Percentiles rank a stretch among this genome's conserved stretches.
These are phyloP conservation scores for Lepus oiostolus DNA, from an alignment of 2,797 vertebrate species.

Conservation along the genomic window DNA sequence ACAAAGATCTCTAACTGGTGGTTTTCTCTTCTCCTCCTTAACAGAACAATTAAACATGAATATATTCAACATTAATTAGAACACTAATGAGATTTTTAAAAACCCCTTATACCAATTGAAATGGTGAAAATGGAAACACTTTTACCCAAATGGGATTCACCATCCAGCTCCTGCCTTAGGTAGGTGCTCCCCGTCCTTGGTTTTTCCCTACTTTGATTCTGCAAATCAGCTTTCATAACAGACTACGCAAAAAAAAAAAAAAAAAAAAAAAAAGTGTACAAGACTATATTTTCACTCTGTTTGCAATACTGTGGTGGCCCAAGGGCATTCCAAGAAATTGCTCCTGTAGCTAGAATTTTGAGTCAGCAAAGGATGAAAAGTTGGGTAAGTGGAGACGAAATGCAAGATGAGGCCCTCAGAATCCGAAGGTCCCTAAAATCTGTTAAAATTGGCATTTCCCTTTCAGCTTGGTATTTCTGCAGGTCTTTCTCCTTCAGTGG, in stretches of 20 bases:
- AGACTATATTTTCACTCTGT: neutral
- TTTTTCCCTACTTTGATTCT: neutral
- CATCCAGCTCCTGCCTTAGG: neutral
- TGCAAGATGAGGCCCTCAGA: neutral
- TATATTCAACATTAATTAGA: neutral
- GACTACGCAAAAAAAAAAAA: neutral
- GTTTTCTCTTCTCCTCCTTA: conserved; percentile 43
- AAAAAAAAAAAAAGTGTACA: neutral
- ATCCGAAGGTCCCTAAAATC: neutral
- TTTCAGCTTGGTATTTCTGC: neutral
- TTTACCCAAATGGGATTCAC: neutral
- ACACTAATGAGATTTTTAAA: neutral
- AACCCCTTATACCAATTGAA: neutral
- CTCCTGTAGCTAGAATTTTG: neutral
- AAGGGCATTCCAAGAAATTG: neutral
- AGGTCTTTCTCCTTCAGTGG: neutral
- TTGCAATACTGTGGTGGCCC: neutral
- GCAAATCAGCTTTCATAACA: conserved; percentile 40
- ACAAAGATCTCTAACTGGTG: neutral
- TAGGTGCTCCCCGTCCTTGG: neutral
- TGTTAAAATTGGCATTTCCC: neutral
- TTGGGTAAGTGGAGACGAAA: neutral
- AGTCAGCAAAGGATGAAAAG: conserved; percentile 19
- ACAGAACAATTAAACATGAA: conserved; percentile 32
- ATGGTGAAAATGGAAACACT: neutral